Conservation (phyloP, 2,888 invertebrate genomes). For the Tineola bisselliella region DNA sequence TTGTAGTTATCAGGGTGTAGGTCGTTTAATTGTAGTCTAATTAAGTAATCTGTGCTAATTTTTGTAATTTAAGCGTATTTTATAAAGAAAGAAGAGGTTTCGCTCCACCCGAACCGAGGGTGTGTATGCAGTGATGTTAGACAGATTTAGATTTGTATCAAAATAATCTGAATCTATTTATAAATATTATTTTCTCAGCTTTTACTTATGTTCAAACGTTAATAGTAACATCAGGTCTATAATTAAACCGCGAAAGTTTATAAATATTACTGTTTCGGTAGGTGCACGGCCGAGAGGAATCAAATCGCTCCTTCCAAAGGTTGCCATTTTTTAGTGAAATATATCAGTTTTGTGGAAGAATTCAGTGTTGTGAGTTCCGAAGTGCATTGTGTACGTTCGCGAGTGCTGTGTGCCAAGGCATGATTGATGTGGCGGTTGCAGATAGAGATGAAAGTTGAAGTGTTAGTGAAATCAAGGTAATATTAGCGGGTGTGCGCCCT, state of each 20-base stretch:
- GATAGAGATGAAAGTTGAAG: slow-evolving; percentile 56
- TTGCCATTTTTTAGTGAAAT: slow-evolving; percentile 65
- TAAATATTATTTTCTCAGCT: slow-evolving; percentile 69
- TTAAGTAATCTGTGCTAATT: slow-evolving; percentile 56
- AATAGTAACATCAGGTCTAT: slow-evolving; percentile 67
- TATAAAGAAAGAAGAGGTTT: slow-evolving; percentile 55
- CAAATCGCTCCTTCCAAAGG: slow-evolving; percentile 33
- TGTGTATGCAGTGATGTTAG: slow-evolving; percentile 62
- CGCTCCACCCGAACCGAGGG: slow-evolving; percentile 61
- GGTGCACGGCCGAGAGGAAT: slow-evolving; percentile 28
- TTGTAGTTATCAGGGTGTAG: slow-evolving; percentile 68
- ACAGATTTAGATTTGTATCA: slow-evolving; percentile 66
- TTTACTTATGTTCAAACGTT: slow-evolving; percentile 68
- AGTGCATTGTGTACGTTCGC: neutral
- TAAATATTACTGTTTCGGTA: slow-evolving; percentile 62
- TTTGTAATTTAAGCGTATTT: slow-evolving; percentile 1
- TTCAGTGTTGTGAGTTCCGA: slow-evolving; percentile 38
- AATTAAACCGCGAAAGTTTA: slow-evolving; percentile 66
- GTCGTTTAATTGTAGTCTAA: slow-evolving; percentile 61
- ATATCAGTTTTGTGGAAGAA: slow-evolving; percentile 48
- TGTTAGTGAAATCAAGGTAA: slow-evolving; percentile 64
- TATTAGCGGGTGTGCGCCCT: slow-evolving; percentile 67
- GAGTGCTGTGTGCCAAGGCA: slow-evolving; percentile 4
- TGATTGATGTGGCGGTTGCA: slow-evolving; percentile 40
- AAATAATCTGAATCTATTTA: slow-evolving; percentile 69